Conservation (phyloP, 2,888 invertebrate species). For the Agrochola macilenta region DNA sequence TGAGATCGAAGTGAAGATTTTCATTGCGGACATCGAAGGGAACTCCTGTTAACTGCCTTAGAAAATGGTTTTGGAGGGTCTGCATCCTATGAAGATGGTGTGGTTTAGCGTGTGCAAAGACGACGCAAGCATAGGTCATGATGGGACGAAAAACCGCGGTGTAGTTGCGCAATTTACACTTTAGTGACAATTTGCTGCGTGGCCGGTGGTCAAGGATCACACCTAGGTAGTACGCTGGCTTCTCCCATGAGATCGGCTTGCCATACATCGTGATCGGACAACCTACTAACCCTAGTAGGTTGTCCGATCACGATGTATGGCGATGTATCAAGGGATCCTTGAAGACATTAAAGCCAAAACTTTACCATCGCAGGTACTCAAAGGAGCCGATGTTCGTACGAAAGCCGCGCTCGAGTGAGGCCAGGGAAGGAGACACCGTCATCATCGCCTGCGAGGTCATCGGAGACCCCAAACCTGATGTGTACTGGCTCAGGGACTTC, state of each 20-base stretch:
- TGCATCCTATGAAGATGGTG: too few species aligned
- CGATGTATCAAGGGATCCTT: too few species aligned
- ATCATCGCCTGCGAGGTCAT: constrained; percentile 96
- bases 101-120: background rate
- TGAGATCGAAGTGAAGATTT: too few species aligned
- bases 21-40: too few species aligned
- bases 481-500: constrained; percentile 96
- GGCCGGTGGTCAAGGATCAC: background rate
- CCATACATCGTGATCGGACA: background rate
- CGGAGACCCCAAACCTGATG: constrained; percentile 96
- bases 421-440: constrained; percentile 96
- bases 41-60: too few species aligned
- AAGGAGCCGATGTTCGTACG: constrained; percentile 95
- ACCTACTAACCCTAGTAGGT: too few species aligned
- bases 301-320: too few species aligned
- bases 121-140: background rate
- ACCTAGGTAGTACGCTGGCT: background rate
- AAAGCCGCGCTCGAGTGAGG: constrained; percentile 95
- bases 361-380: constrained; percentile 91
- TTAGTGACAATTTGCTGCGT: background rate
- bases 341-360: background rate
- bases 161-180: background rate
- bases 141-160: background rate
- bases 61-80: too few species aligned
- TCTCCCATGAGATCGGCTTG: background rate